phyloP scores from a whole-genome alignment of 2,888 invertebrate genomes.

The Papilio elwesi region DNA sequence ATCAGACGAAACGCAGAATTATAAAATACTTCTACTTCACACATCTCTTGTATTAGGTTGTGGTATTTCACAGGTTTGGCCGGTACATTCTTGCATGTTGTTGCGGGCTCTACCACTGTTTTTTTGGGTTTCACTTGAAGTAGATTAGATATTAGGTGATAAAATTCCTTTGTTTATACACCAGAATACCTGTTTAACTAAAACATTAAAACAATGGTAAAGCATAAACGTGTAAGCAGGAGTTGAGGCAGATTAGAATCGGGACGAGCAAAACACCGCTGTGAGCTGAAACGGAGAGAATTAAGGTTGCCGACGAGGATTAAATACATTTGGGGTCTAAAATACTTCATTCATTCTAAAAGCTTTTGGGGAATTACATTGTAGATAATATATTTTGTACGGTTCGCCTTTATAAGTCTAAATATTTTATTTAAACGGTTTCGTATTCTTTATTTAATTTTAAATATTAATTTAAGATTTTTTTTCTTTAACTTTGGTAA shows the following conservation, averaged over 20 bases:
- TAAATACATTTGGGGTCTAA: constrained; percentile 29
- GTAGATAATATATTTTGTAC: constrained; percentile 23
- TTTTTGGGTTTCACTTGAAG: no score
- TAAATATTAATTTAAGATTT: no score
- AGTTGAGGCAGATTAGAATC: constrained; percentile 34
- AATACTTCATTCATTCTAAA: constrained; percentile 31
- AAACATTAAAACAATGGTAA: constrained; percentile 1
- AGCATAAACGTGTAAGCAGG: constrained; percentile 12
- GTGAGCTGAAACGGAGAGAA: constrained; percentile 29
- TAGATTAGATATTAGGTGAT: no score
- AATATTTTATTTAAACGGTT: not conserved
- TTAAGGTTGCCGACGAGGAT: constrained; percentile 33
- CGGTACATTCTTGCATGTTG: no score
- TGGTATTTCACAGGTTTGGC: no score
- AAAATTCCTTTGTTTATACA: no score
- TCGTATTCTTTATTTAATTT: not conserved
- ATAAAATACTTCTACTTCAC: no score
- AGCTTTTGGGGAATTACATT: constrained; percentile 28
- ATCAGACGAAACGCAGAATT: no score
- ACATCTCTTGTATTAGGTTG: no score
- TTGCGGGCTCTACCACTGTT: no score
- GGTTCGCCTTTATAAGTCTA: constrained; percentile 4
- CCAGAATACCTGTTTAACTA: not conserved
- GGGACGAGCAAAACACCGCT: constrained; percentile 26
- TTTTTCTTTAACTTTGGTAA: no score